Base-by-base conservation (phyloP, 2,797 vertebrate species). In the Myotis pilosus region DNA sequence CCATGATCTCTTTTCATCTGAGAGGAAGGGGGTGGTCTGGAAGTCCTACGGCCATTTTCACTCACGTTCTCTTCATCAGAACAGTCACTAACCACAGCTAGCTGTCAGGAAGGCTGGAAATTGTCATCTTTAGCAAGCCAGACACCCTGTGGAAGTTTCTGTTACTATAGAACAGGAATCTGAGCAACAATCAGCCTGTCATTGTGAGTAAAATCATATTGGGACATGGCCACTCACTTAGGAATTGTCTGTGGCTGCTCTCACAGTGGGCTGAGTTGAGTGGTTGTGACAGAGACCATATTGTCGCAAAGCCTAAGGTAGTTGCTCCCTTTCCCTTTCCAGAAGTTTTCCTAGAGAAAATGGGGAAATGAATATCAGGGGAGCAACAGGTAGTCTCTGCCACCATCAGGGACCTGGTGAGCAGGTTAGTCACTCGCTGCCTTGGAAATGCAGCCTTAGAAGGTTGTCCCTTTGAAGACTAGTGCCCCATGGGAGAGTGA, bases 91-190 rank as follows among this genome's bases (percentile, higher is more conserved):
- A 30, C 64, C 66, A 49, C 11, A n/a, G n/a, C 33, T 51, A 69
- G 79, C 87, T 84, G 13, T 71, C 87, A 69, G 78, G 75, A 80
- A 94, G 47, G 36, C 71, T 91, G 13, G 64, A 64, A 96, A 41
- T 15, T 49, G 10, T 41, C 69, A n/a, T 55, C 33, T 23, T 66
- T 23, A 93, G 57, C 36, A 53, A 49, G 36, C 36, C 55, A 78
- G 72, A 30, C 30, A 66, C 36, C n/a, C 71, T 51, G 5, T 13
- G 3, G 55, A 33, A 66, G 55, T 38, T 92, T 91, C 66, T 38
- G 2, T 88, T 47, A 36, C 2, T 10, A 0, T 25, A 38, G 30
- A 89, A 22, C 2, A 22, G 36, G 13, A 64, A 25, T 76, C 57
- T 28, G 4, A 33, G 9, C 3, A 12, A 33, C 38, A 33, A 4